phyloP scores from a whole-genome alignment of 2,113 vertebrate genomes.

The Callorhinus ursinus region DNA sequence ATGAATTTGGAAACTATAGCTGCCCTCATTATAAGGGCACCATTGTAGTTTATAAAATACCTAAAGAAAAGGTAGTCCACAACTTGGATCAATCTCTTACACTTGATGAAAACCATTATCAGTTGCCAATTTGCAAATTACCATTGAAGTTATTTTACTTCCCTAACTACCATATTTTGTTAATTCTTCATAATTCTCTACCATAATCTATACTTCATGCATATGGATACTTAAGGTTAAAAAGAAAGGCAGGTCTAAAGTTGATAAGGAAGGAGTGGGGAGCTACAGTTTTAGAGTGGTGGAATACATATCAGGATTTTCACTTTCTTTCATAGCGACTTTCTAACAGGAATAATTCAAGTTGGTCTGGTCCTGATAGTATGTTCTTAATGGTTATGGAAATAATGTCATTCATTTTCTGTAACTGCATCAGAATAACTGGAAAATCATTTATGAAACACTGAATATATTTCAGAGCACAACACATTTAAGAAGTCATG shows the following conservation, averaged over 20 bases:
- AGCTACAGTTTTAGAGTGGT: neutral
- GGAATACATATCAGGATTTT: neutral
- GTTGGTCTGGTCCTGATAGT: neutral
- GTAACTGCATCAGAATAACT: neutral
- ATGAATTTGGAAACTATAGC: constrained; percentile 92
- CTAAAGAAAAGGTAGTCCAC: constrained; percentile 83
- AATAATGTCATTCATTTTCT: constrained; percentile 17
- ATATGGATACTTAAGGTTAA: neutral
- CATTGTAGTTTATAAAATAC: constrained; percentile 87
- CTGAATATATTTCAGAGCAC: neutral
- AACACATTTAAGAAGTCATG: neutral
- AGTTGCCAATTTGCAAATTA: constrained; percentile 89
- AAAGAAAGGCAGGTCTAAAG: neutral
- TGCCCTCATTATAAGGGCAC: constrained; percentile 93
- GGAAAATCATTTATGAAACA: neutral
- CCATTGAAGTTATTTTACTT: constrained; percentile 80
- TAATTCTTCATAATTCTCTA: neutral
- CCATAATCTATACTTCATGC: neutral
- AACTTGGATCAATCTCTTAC: constrained; percentile 67
- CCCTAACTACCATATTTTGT: neutral
- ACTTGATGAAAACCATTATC: constrained; percentile 70
- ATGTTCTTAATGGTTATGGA: neutral
- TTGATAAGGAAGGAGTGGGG: neutral
- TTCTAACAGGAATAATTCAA: neutral
- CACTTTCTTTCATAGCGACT: neutral